Conservation (phyloP, 1,140 invertebrate species). For the Capitella teleta region DNA sequence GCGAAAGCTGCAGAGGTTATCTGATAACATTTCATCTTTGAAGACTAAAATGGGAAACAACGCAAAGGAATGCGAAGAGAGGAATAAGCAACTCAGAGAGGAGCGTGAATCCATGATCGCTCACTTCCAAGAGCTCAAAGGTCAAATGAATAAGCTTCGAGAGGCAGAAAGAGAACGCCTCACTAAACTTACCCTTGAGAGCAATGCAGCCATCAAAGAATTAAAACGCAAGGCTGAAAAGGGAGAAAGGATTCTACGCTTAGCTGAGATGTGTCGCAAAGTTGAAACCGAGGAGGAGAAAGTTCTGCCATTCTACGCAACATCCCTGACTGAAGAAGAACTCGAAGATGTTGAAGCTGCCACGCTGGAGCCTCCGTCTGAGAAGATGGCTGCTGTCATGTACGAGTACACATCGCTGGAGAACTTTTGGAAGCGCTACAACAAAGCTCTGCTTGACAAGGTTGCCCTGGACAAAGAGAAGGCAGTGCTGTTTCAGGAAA, state of each 20-base stretch:
- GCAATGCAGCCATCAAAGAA: slow-evolving; percentile 35
- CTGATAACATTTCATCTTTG: slow-evolving; percentile 11
- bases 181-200: slow-evolving; percentile 37
- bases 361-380: slow-evolving; percentile 28
- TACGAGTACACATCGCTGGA: slow-evolving; percentile 35
- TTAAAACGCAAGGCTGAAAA: slow-evolving; percentile 28
- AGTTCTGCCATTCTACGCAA: slow-evolving; percentile 42
- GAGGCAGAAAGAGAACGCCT: slow-evolving; percentile 34
- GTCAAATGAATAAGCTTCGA: slow-evolving; percentile 39
- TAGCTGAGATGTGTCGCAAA: slow-evolving; percentile 41
- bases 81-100: slow-evolving; percentile 5
- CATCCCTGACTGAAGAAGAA: slow-evolving; percentile 39
- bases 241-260: slow-evolving; percentile 34
- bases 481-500: slow-evolving; percentile 28
- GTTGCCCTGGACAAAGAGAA: slow-evolving; percentile 39
- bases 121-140: slow-evolving; percentile 26
- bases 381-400: slow-evolving; percentile 34
- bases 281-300: slow-evolving; percentile 44
- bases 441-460: slow-evolving; percentile 41
- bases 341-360: slow-evolving; percentile 32
- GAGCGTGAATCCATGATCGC: slow-evolving; percentile 6
- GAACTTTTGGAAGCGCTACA: slow-evolving; percentile 43
- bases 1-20: slow-evolving; percentile 38
- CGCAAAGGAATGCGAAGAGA: slow-evolving; percentile 3
- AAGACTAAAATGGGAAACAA: slow-evolving; percentile 9